Conservation (phyloP, 2,888 invertebrate genomes). For the Eilema griseolum region DNA sequence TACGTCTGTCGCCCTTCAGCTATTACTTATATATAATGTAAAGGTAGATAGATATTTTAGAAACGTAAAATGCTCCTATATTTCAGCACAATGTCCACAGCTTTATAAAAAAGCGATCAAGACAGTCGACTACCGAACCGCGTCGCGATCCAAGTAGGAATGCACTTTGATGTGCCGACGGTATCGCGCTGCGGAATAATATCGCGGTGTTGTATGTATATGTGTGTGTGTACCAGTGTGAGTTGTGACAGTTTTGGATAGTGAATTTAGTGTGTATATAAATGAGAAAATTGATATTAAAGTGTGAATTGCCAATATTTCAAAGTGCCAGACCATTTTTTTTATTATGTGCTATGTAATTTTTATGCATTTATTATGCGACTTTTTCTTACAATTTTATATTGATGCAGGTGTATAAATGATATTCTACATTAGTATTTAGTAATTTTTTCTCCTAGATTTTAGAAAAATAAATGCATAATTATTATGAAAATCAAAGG, state of each 20-base stretch:
- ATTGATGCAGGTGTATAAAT: too few relatives aligned
- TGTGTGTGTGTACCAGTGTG: slow-evolving; percentile 30
- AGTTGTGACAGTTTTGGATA: slow-evolving; percentile 36
- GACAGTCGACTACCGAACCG: slow-evolving; percentile 76
- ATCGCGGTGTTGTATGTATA: slow-evolving; percentile 32
- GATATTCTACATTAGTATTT: too few relatives aligned
- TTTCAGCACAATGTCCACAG: slow-evolving; percentile 60
- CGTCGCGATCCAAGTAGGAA: slow-evolving; percentile 63
- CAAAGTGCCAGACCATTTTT: background rate
- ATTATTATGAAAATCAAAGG: too few relatives aligned
- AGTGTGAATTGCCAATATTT: slow-evolving; percentile 6
- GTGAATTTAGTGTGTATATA: slow-evolving; percentile 16
- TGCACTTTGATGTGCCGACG: slow-evolving; percentile 74
- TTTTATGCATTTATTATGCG: slow-evolving; percentile 2
- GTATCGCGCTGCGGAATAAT: slow-evolving; percentile 48
- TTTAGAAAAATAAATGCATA: too few relatives aligned
- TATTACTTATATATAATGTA: too few relatives aligned
- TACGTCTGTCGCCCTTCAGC: too few relatives aligned
- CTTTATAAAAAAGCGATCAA: slow-evolving; percentile 77
- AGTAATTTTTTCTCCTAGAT: too few relatives aligned
- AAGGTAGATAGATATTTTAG: background rate
- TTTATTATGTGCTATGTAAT: background rate
- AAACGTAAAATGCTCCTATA: slow-evolving; percentile 31
- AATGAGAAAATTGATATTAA: slow-evolving; percentile 8
- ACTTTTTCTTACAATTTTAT: background rate